Evolutionary conservation across 2,888 invertebrate species (phyloP).

Genomic region (Cenopis cana): DNA sequence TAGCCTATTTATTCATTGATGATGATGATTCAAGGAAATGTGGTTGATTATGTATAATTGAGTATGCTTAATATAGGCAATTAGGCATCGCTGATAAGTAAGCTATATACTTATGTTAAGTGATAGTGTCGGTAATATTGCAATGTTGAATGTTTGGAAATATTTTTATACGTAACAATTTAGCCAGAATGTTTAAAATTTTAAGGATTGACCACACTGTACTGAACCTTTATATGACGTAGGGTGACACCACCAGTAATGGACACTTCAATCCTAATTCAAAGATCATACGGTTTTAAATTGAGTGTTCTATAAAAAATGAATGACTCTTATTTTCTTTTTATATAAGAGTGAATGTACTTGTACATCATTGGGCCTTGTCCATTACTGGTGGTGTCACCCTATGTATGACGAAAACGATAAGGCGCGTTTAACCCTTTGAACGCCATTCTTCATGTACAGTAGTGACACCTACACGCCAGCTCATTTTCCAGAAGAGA

Average conservation of each 20-base stretch:
- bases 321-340: too few species aligned
- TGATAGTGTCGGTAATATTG: conserved; percentile 4
- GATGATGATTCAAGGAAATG: neutral
- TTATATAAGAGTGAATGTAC: too few species aligned
- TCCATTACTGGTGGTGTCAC: too few species aligned
- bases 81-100: neutral
- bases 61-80: neutral
- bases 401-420: neutral
- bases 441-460: too few species aligned
- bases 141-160: conserved; percentile 18
- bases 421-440: neutral
- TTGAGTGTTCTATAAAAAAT: too few species aligned
- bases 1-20: neutral
- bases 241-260: too few species aligned
- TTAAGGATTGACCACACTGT: neutral
- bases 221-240: neutral
- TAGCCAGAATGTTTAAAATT: neutral
- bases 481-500: too few species aligned
- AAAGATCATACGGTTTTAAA: too few species aligned
- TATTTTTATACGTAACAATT: conserved; percentile 20
- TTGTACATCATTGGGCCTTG: too few species aligned
- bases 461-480: too few species aligned
- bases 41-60: conserved; percentile 8
- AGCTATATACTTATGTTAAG: conserved; percentile 20
- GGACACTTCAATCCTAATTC: too few species aligned